Evolutionary conservation across 2,888 invertebrate genomes (phyloP).

Genomic region (Parthenolecanium corni): DNA sequence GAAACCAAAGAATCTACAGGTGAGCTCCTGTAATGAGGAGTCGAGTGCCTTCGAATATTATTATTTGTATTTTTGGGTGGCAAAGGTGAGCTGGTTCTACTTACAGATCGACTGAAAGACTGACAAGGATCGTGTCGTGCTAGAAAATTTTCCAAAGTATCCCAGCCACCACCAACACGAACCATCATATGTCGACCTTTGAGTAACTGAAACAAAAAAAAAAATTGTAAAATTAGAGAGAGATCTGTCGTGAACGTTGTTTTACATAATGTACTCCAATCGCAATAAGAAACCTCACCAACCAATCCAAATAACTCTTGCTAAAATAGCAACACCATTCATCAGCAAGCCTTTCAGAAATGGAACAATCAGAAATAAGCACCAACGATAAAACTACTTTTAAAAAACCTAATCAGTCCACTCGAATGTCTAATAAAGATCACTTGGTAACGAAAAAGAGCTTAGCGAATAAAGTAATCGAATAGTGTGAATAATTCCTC

Average conservation of each 20-base stretch:
- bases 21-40: conserved; percentile 48
- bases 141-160: conserved; percentile 83
- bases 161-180: conserved; percentile 87
- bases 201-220: conserved; percentile 51
- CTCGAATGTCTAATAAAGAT: no score
- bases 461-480: no score
- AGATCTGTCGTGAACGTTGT: no score
- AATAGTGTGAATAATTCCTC: no score
- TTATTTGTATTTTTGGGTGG: conserved; percentile 34
- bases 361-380: no score
- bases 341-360: no score
- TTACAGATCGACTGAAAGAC: conserved; percentile 42
- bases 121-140: conserved; percentile 77
- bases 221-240: no score
- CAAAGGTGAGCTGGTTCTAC: conserved; percentile 34
- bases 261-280: no score
- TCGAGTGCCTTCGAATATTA: conserved; percentile 35
- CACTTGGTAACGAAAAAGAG: no score
- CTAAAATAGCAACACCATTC: no score
- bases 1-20: conserved; percentile 62
- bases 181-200: conserved; percentile 94
- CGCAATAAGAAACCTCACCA: background rate
- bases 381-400: no score
- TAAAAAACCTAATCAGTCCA: no score
- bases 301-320: background rate